Evolutionary conservation across 1,140 invertebrate genomes (phyloP), one percentile per base, ranked within the genome.

Genomic region (Aphelenchoides fujianensis): DNA sequence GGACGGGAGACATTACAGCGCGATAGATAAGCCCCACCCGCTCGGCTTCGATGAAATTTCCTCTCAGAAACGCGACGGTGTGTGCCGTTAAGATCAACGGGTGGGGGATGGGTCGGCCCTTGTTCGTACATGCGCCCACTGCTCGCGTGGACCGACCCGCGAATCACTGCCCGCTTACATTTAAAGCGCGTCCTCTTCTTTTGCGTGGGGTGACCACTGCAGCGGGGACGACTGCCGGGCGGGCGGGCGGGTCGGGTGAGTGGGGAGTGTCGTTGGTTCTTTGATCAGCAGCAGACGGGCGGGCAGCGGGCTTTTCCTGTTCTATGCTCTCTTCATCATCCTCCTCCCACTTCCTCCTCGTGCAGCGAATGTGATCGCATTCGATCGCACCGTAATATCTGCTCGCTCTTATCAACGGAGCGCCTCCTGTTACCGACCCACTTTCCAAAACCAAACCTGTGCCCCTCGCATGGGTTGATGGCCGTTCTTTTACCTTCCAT

Each of bases 21-120:
- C 41, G 41, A 48, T 48, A 48, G 23, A 23, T 16, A 23, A 48
- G 41, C 41, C 12, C 12, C 41, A 48, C 12, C 41, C 41, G 41
- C n/a, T n/a, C n/a, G 23, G 41, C 23, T 48, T 48, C 41, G 41
- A 48, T 48, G 41, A 48, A 48, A 48, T 12, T 12, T 48, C 41
- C 41, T 48, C 41, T 48, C 41, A 48, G 12, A 48, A 48, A 48
- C n/a, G 41, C 41, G 41, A 48, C 23, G 12, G 23, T 48, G 23
- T 48, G 41, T 48, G 41, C 41, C 23, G 23, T 48, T 48, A 48
- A 12, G 41, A 48, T 23, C 41, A 48, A 23, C 12, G 41, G 23
- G 41, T 48, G 23, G 41, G 41, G 41, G 41, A 48, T 48, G 41
- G n/a, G n/a, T n/a, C n/a, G n/a, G 41, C 41, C 41, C 41, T 48